Conservation (phyloP, 2,888 invertebrate genomes). For the Dryobota labecula region DNA sequence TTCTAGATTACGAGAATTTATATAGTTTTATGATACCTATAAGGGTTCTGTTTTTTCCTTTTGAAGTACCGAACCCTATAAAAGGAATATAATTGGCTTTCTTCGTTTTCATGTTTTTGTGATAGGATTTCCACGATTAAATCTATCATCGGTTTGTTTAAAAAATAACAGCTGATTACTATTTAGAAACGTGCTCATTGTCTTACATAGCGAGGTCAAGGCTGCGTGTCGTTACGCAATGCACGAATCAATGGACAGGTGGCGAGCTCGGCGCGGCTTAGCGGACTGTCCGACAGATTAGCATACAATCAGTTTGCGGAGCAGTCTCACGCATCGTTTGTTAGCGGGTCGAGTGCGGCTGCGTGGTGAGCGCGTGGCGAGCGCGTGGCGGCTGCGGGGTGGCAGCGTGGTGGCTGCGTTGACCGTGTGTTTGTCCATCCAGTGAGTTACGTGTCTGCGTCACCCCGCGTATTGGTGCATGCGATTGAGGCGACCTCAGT, state of each 20-base stretch:
- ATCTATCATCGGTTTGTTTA: not conserved
- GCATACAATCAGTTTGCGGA: conserved; percentile 33
- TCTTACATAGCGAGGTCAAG: not conserved
- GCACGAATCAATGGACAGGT: conserved; percentile 17
- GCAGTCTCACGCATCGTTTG: conserved; percentile 11
- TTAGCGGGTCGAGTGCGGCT: not conserved
- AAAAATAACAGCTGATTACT: not conserved
- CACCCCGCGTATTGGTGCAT: conserved; percentile 15
- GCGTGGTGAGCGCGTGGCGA: not conserved
- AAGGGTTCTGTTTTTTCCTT: too few relatives aligned
- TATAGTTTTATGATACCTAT: too few relatives aligned
- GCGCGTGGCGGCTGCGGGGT: not conserved
- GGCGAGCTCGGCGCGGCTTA: conserved; percentile 33
- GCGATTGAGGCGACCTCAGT: conserved; percentile 40
- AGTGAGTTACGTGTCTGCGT: conserved; percentile 35
- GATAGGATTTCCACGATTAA: not conserved
- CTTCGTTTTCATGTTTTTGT: too few relatives aligned
- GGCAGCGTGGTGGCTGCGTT: not conserved
- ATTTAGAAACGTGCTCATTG: not conserved
- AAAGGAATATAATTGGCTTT: not conserved
- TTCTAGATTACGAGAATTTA: too few relatives aligned
- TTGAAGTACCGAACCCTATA: too few relatives aligned
- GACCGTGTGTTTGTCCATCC: conserved; percentile 44
- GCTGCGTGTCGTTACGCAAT: not conserved
- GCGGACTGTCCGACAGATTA: conserved; percentile 28